Conservation (phyloP, 2,113 vertebrate genomes). For the Cyprinodon brontotheroides region DNA sequence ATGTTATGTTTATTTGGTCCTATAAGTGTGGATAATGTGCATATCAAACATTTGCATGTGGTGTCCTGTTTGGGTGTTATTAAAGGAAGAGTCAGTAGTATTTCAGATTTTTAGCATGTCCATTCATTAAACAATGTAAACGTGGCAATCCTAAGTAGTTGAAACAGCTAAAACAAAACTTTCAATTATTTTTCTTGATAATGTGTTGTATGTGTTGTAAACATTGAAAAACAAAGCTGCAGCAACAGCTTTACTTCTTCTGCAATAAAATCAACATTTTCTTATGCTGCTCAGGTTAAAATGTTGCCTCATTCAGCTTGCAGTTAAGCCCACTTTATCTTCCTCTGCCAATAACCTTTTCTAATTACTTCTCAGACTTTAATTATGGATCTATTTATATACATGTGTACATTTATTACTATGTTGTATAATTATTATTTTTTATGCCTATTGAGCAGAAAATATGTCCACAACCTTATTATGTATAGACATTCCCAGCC, state of each 20-base stretch:
- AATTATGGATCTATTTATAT: slow-evolving; percentile 39
- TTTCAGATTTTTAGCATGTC: not conserved
- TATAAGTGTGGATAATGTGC: not conserved
- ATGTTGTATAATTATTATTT: not conserved
- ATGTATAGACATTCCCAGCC: not conserved
- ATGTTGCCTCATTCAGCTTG: slow-evolving; percentile 12
- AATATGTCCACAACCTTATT: not conserved
- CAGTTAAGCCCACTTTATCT: slow-evolving; percentile 37
- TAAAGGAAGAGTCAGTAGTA: not conserved
- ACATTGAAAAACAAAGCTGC: not conserved
- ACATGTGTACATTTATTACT: not conserved
- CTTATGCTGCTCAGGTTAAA: not conserved
- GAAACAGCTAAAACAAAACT: not conserved
- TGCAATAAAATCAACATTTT: not conserved
- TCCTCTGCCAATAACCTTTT: slow-evolving; percentile 46
- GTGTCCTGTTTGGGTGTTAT: not conserved
- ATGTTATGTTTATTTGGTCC: not conserved
- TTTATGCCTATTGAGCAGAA: not conserved
- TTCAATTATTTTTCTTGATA: not conserved
- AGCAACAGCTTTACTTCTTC: not conserved
- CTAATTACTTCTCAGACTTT: slow-evolving; percentile 54
- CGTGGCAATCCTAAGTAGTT: not conserved
- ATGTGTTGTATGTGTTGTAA: not conserved
- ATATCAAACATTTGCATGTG: not conserved
- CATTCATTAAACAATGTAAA: not conserved